phyloP scores from a whole-genome alignment of 2,113 vertebrate genomes.

The Rallus limicola region DNA sequence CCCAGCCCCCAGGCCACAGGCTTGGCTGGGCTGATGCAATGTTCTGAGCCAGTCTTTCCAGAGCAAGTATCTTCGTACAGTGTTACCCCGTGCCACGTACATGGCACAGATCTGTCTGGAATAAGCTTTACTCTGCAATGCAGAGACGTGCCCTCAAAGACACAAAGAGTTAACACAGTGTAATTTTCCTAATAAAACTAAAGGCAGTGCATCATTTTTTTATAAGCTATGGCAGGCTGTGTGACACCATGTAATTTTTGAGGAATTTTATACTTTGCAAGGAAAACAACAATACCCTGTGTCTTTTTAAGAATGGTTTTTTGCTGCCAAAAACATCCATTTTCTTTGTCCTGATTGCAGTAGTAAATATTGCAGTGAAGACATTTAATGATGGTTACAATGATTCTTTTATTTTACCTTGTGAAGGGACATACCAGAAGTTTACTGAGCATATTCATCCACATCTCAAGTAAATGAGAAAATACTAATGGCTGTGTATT shows the following conservation, averaged over 20 bases:
- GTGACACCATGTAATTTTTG: slow-evolving; percentile 82
- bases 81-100: accelerated
- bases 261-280: slow-evolving; percentile 79
- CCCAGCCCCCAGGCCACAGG: not conserved
- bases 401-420: slow-evolving; percentile 73
- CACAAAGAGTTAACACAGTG: slow-evolving; percentile 74
- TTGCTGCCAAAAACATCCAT: slow-evolving; percentile 70
- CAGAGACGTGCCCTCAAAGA: slow-evolving; percentile 13
- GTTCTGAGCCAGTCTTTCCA: not conserved
- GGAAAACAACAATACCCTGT: slow-evolving; percentile 73
- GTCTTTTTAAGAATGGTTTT: slow-evolving; percentile 72
- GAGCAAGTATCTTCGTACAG: not conserved
- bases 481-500: not conserved
- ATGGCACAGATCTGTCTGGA: not conserved
- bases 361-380: slow-evolving; percentile 73
- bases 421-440: slow-evolving; percentile 34
- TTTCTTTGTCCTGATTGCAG: slow-evolving; percentile 74
- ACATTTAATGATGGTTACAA: slow-evolving; percentile 60
- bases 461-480: slow-evolving; percentile 1
- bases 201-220: slow-evolving; percentile 75
- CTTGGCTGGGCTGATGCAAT: not conserved
- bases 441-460: not conserved
- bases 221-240: slow-evolving; percentile 70
- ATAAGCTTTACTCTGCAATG: not conserved
- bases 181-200: slow-evolving; percentile 80